A percentile compares a stretch with the other conserved stretches of the same genome.
These are phyloP conservation scores for Carassius auratus DNA, from an alignment of 2,113 vertebrate species.

Conservation along the genomic window DNA sequence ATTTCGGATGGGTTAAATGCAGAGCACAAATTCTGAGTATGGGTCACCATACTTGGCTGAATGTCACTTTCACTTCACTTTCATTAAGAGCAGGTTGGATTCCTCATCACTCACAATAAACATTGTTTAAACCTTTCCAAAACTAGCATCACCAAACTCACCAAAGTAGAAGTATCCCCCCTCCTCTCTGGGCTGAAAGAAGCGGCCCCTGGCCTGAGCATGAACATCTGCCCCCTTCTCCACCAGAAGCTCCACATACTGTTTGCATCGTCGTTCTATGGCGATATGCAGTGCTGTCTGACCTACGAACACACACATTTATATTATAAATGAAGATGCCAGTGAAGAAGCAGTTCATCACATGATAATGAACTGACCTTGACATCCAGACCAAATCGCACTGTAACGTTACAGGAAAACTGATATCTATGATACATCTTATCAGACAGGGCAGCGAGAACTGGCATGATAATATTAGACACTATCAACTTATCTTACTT, in stretches of 20 bases:
- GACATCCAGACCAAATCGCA: too few relatives aligned
- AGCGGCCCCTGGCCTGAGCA: constrained; percentile 91
- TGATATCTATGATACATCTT: not conserved
- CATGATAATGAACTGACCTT: too few relatives aligned
- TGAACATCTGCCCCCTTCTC: constrained; percentile 92
- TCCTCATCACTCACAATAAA: not conserved
- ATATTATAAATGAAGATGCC: not conserved
- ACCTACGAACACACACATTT: constrained; percentile 67
- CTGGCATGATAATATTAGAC: not conserved
- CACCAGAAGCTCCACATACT: constrained; percentile 93
- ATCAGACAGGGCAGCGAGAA: constrained; percentile 21
- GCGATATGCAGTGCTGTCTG: constrained; percentile 96
- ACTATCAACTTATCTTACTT: not conserved
- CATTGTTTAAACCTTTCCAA: not conserved
- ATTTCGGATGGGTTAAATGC: too few relatives aligned
- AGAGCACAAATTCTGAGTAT: too few relatives aligned
- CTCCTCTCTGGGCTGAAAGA: constrained; percentile 94
- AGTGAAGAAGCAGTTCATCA: not conserved
- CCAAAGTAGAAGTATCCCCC: constrained; percentile 98
- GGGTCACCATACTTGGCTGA: too few relatives aligned
- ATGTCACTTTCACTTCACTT: too few relatives aligned
- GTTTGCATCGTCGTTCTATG: constrained; percentile 94
- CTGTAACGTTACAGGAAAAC: constrained; percentile 4
- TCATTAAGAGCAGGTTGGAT: not conserved
- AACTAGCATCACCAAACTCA: constrained; percentile 66